Evolutionary conservation across 2,113 vertebrate species (phyloP), one percentile per base, ranked within the genome.

Genomic region (Lucifuga dentata): DNA sequence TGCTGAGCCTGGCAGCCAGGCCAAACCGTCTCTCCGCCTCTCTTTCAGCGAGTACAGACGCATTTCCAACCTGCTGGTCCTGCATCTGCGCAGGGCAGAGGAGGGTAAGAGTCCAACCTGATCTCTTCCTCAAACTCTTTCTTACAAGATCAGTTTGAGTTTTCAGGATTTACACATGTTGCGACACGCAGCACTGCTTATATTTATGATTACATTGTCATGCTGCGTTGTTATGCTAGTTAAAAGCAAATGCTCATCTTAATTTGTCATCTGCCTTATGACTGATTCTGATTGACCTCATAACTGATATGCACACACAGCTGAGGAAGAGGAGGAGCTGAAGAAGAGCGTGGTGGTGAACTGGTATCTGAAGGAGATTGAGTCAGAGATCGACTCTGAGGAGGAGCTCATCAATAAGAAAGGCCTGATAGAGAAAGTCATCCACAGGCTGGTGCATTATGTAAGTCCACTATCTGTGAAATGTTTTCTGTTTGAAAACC

Each of bases 361-460:
- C 84, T 99, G 98, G 98, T 99, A 99, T 71, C 91, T 99, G 79
- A 98, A 98, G 74, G 97, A 99, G 91, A 95, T 98, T 0, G 98
- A 99, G 89, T 95, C 96, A 0, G 97, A 99, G 91, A 99, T 99
- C 4, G 96, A 99, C 68, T 97, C 97, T 2, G 98, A 99, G 91
- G 93, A 96, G 74, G 95, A 98, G 38, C 94, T 99, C 11, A 92
- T 99, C 89, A 96, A 92, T 73, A 97, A 92, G 84, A 99, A 99
- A 91, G 94, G 90, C 35, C 92, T 99, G 78, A 96, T 98, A 19
- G 97, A 99, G 86, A 97, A 95, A 84, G 95, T 99, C 68, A 94
- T 99, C 88, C 93, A 99, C 87, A 91, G 97, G 68, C 95, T 99
- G 68, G 95, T 95, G 1, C 94, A 96, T 82, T 98, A 96, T 21